Base-by-base conservation (phyloP, 64 coral and sea anemone species). In the Stichodactyla mertensii region DNA sequence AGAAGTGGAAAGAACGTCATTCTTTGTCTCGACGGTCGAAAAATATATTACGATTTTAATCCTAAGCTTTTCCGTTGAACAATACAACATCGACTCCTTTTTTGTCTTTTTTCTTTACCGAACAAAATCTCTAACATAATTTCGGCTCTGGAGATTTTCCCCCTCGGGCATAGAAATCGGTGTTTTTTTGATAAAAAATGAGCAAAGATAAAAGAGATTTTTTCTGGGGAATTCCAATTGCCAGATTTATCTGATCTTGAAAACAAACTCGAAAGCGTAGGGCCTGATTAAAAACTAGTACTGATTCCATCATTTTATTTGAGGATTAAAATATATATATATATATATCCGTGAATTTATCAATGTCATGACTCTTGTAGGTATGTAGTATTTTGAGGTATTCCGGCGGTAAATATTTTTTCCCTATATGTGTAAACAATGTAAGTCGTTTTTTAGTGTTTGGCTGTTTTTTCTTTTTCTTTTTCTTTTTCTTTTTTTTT, bases 151-250 rank as follows among this genome's bases (percentile, higher is more conserved):
- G 24, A 31, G 14, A 11, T 58, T 74, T 74, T 31, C 23, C 69
- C 69, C 69, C 69, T 74, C 22, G 24, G 69, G 69, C 69, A 74
- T 74, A 74, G 69, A 74, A 74, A 74, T 74, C 69, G 69, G 69
- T 1, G n/a, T 69, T 74, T 27, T 66, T 31, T 36, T 74, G n/a
- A 22, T 26, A 9, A 27, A 74, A 31, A 8, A 31, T 23, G 69
- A 58, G 26, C 1, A 74, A 11, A 74, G 69, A 74, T 74, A 36
- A 74, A 26, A 74, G 2, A 31, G 10, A 27, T 31, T 74, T 31
- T 70, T 74, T 74, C 56, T 31, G 7, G 12, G 69, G n/a, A 27
- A 74, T 27, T 31, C 9, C 20, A 9, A 13, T 74, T 74, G 69
- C 24, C n/a, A 26, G 26, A 74, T 66, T 66, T 66, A 23, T 20